Conservation (phyloP, 1,140 invertebrate genomes). For the Stenopsyche tienmushanensis region DNA sequence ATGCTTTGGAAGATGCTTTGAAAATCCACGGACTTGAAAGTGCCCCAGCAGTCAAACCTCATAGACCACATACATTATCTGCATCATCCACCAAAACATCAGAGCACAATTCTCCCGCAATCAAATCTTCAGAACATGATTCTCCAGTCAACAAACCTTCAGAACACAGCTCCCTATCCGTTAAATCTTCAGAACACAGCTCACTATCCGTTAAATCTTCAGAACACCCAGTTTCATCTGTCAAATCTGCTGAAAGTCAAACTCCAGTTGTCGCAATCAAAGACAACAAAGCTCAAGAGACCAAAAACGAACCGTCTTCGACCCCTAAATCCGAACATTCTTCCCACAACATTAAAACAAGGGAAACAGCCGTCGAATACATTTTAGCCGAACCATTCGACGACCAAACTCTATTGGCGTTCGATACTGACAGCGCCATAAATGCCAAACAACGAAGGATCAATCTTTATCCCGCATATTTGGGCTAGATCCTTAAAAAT, state of each 20-base stretch:
- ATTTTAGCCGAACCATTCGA: not conserved
- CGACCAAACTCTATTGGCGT: not conserved
- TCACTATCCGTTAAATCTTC: not conserved
- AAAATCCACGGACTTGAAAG: too few relatives aligned
- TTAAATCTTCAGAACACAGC: not conserved
- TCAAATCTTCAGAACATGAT: not conserved
- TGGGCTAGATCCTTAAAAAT: constrained; percentile 25
- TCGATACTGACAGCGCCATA: not conserved
- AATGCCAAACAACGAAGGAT: constrained; percentile 17
- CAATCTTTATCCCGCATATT: constrained; percentile 33
- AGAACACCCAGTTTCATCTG: not conserved
- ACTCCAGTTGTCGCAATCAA: not conserved
- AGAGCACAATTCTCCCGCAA: not conserved
- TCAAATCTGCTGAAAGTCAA: not conserved
- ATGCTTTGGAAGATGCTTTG: too few relatives aligned
- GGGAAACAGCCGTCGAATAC: not conserved
- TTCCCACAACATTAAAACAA: too few relatives aligned
- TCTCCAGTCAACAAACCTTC: not conserved
- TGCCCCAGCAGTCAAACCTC: not conserved
- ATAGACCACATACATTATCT: too few relatives aligned
- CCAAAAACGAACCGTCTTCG: too few relatives aligned
- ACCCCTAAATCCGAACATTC: too few relatives aligned
- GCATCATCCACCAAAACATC: too few relatives aligned
- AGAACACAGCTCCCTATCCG: not conserved
- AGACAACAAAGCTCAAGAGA: too few relatives aligned